Percentiles rank a stretch among this genome's conserved stretches.
Conservation (phyloP, 2,888 invertebrate genomes). For the Amphipoea oculea region DNA sequence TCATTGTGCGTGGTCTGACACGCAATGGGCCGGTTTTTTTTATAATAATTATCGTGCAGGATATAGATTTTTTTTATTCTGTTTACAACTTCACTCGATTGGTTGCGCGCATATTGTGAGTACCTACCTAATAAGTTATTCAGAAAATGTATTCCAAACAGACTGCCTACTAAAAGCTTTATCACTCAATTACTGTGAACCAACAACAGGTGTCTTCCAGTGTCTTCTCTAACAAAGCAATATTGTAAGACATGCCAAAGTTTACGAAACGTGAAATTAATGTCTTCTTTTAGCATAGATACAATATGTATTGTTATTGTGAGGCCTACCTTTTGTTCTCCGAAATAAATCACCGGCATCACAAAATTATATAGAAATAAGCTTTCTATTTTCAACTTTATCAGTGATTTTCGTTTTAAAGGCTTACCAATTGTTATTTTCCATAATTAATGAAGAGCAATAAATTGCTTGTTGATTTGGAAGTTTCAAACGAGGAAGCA, state of each 20-base stretch:
- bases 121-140: neutral
- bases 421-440: neutral
- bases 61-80: neutral
- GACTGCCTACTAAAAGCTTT: neutral
- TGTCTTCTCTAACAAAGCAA: constrained; percentile 10
- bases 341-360: neutral
- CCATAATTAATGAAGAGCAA: neutral
- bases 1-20: no score
- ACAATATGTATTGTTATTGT: constrained; percentile 18
- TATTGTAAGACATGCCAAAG: constrained; percentile 15
- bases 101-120: no score
- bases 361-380: neutral
- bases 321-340: neutral
- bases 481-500: neutral
- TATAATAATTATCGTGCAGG: neutral
- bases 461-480: neutral
- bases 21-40: no score
- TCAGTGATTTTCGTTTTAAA: neutral
- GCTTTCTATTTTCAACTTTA: neutral
- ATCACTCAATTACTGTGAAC: constrained; percentile 7
- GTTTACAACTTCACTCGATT: neutral
- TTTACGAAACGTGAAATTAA: constrained; percentile 21
- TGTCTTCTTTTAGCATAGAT: constrained; percentile 8
- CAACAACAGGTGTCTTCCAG: constrained; percentile 9
- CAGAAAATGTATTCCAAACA: neutral